Evolutionary conservation across 35 echinoderm and acorn worm species (phyloP).

Genomic region (Heliocidaris erythrogramma): DNA sequence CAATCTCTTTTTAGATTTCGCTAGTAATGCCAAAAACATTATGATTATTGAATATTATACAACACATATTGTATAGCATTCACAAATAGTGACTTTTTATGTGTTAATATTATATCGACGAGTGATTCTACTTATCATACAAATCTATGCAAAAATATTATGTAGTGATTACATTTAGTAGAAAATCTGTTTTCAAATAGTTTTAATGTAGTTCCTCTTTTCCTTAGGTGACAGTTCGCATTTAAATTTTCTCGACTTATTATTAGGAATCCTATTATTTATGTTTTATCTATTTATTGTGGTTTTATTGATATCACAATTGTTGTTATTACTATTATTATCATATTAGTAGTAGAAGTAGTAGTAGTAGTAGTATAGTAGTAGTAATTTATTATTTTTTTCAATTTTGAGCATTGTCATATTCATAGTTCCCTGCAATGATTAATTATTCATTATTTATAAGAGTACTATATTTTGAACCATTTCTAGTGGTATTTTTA

Average conservation of each 20-base stretch:
- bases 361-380: too few relatives aligned
- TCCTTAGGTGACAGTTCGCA: not conserved
- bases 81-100: not conserved
- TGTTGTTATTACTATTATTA: not conserved
- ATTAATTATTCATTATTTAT: not conserved
- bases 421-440: not conserved
- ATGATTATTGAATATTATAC: slow-evolving; percentile 19
- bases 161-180: not conserved
- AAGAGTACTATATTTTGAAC: too few relatives aligned
- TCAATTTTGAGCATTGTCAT: too few relatives aligned
- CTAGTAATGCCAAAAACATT: not conserved
- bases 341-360: too few relatives aligned
- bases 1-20: not conserved
- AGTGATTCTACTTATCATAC: not conserved
- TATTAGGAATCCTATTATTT: not conserved
- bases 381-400: too few relatives aligned
- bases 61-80: not conserved
- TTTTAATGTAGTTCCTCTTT: not conserved
- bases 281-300: not conserved
- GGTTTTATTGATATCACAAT: not conserved
- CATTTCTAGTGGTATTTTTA: too few relatives aligned
- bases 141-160: slow-evolving; percentile 6
- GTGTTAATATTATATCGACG: not conserved
- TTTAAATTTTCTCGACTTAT: not conserved
- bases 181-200: not conserved